Conservation (phyloP, 2,113 vertebrate genomes). For the Urocolius indicus region DNA sequence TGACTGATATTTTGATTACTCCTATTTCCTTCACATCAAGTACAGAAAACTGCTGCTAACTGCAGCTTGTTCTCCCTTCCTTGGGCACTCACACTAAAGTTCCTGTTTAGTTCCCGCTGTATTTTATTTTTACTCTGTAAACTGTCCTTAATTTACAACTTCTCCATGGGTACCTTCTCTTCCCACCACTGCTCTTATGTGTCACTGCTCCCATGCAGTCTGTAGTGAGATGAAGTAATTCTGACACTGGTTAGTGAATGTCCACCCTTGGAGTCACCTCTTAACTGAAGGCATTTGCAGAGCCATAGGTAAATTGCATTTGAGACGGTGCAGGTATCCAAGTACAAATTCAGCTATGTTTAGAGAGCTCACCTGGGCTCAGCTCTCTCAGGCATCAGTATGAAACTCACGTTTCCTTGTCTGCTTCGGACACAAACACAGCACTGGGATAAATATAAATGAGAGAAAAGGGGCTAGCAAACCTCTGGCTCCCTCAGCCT, state of each 20-base stretch:
- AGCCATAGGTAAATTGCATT: neutral
- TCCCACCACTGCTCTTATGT: neutral
- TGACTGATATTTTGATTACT: neutral
- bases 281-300: neutral
- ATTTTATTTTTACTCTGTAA: neutral
- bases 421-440: neutral
- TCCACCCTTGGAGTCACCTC: fast-evolving
- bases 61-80: neutral
- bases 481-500: fast-evolving
- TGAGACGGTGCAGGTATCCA: neutral
- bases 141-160: neutral
- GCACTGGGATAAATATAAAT: neutral
- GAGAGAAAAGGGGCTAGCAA: neutral
- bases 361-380: neutral
- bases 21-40: fast-evolving
- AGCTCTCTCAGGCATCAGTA: neutral
- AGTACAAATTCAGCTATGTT: neutral
- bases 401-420: neutral
- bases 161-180: neutral
- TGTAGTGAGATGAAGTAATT: neutral
- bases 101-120: neutral
- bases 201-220: fast-evolving
- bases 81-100: fast-evolving
- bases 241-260: neutral
- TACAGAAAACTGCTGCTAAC: neutral